Evolutionary conservation across 2,888 invertebrate species (phyloP).

Genomic region (Caenorhabditis angaria): DNA sequence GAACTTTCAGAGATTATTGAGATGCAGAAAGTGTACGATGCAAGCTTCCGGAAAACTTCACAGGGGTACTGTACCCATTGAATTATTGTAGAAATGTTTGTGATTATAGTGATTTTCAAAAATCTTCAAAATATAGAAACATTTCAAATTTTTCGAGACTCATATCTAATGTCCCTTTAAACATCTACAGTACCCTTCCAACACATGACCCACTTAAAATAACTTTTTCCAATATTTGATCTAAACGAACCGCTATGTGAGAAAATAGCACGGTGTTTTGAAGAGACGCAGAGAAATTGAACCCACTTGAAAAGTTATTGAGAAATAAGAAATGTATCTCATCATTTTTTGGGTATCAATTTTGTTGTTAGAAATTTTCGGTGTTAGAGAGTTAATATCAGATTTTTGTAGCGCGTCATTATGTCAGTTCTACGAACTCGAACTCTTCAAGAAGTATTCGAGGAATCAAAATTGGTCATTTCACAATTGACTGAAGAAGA

Average conservation of each 20-base stretch:
- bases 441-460: slow-evolving; percentile 54
- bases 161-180: too few species aligned
- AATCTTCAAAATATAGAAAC: too few species aligned
- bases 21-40: too few species aligned
- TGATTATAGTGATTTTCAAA: too few species aligned
- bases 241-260: not conserved
- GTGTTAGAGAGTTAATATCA: not conserved
- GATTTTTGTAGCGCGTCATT: slow-evolving; percentile 40
- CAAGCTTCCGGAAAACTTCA: too few species aligned
- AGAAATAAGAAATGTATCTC: not conserved
- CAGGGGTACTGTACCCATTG: too few species aligned
- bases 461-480: slow-evolving; percentile 49
- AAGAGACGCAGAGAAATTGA: slow-evolving; percentile 15
- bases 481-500: slow-evolving; percentile 51
- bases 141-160: too few species aligned
- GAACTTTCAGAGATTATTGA: too few species aligned
- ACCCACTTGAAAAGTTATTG: slow-evolving; percentile 27
- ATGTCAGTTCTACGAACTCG: slow-evolving; percentile 45
- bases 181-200: too few species aligned
- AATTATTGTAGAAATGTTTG: too few species aligned
- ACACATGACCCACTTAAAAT: too few species aligned
- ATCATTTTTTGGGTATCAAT: not conserved
- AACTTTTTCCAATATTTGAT: not conserved
- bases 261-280: not conserved
- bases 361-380: not conserved